Evolutionary conservation across 2,113 vertebrate species (phyloP).

Genomic region (Sterrhoptilus dennistouni): DNA sequence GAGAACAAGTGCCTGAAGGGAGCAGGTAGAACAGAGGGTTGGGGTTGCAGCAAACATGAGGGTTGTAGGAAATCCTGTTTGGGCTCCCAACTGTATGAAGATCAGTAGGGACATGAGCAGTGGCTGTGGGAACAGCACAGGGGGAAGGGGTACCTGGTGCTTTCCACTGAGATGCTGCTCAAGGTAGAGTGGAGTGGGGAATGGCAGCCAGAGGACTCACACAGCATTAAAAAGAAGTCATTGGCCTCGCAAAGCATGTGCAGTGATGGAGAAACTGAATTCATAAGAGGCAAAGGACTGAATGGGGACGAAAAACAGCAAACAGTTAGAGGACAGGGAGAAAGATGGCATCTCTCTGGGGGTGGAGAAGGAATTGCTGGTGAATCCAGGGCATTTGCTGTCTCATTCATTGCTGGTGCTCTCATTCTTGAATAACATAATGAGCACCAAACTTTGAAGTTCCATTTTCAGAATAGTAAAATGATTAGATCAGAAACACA

Average conservation of each 20-base stretch:
- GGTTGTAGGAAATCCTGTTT: neutral
- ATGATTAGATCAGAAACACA: neutral
- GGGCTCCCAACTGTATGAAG: neutral
- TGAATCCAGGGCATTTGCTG: neutral
- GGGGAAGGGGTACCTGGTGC: neutral
- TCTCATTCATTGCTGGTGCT: neutral
- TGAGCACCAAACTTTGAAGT: neutral
- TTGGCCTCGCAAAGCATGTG: accelerated
- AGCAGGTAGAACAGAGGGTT: neutral
- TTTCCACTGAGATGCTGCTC: accelerated
- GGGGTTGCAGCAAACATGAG: accelerated
- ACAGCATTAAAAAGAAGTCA: neutral
- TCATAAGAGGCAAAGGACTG: neutral
- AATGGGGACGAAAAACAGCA: neutral
- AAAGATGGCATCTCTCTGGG: neutral
- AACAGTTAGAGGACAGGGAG: neutral
- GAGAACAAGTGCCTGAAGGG: neutral
- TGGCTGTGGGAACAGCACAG: neutral
- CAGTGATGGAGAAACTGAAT: neutral
- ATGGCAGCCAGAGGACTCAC: neutral
- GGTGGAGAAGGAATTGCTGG: neutral
- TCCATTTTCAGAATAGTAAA: neutral
- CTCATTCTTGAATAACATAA: neutral
- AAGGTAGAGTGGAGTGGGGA: neutral
- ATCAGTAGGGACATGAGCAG: neutral